phyloP scores from a whole-genome alignment of 2,888 invertebrate species.

The Danaus chrysippus region DNA sequence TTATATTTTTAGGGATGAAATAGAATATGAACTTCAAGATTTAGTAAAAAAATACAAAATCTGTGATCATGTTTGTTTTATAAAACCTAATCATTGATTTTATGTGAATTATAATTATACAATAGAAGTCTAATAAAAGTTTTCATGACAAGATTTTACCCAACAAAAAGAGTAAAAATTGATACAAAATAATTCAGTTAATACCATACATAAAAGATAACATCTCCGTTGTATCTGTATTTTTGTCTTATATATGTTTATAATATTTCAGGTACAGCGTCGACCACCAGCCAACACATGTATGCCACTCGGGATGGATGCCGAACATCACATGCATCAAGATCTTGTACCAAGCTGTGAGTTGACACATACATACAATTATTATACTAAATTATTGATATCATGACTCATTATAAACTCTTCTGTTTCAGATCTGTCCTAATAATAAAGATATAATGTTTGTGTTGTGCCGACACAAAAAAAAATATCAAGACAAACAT shows the following conservation, averaged over 20 bases:
- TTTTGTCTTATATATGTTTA: background rate
- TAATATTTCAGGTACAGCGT: slow-evolving; percentile 62
- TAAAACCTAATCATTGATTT: too few species aligned
- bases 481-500: slow-evolving; percentile 77
- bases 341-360: slow-evolving; percentile 73
- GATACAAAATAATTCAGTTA: background rate
- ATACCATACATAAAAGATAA: background rate
- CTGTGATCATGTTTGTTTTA: too few species aligned
- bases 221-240: too few species aligned
- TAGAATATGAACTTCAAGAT: too few species aligned
- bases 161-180: too few species aligned
- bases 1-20: too few species aligned
- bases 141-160: too few species aligned
- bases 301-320: slow-evolving; percentile 68
- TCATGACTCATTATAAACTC: background rate
- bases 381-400: background rate
- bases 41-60: too few species aligned
- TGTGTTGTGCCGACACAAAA: slow-evolving; percentile 53
- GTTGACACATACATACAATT: slow-evolving; percentile 35
- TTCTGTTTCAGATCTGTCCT: slow-evolving; percentile 71
- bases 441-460: slow-evolving; percentile 53
- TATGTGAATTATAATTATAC: too few species aligned
- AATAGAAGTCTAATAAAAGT: too few species aligned
- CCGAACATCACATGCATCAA: slow-evolving; percentile 74
- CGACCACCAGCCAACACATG: slow-evolving; percentile 67